Base-by-base conservation (phyloP, 2,888 invertebrate species). In the Andrena dorsata region DNA sequence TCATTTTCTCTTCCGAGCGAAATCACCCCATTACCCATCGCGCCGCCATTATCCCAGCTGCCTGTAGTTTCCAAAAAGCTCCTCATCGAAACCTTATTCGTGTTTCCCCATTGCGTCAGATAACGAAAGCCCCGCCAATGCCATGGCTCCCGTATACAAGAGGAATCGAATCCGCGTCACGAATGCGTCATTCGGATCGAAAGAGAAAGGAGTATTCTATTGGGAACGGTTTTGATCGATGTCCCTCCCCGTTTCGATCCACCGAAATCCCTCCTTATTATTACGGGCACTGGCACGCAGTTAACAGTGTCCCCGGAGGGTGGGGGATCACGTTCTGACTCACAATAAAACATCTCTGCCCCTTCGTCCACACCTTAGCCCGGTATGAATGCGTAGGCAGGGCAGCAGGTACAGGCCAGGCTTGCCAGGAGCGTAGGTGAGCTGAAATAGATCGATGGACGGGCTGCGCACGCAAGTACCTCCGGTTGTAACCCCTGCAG, bases 391-490 rank as follows among this genome's bases (percentile, higher is more conserved):
- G 85, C 76, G 64, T 79, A 75, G 85, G 75, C 66, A 74, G 70
- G 71, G 63, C 58, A 76, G 76, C 63, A 77, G 80, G 63, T 70
- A 64, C 32, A 66, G 66, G 73, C 88, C 86, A 86, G 84, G 84
- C 78, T 79, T 82, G 79, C 83, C 84, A 88, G 88, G 87, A 87
- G 83, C 84, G 86, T 88, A 88, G 87, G 88, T 88, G 88, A 88
- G 88, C 88, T 88, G 83, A 88, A 88, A 89, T 90, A 91, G 91
- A 91, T 91, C 90, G 91, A 91, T 91, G 90, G 83, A 88, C 85
- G 88, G 84, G 91, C 82, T 91, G 90, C 91, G 91, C 90, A 91
- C 91, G 91, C 91, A 91, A 90, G 87, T 80, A 82, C 83, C 89
- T 86, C 88, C 87, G 85, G 81, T 87, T 80, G 80, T 80, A 76